Conservation (phyloP, 2,113 vertebrate genomes). For the Coryphaenoides rupestris region DNA sequence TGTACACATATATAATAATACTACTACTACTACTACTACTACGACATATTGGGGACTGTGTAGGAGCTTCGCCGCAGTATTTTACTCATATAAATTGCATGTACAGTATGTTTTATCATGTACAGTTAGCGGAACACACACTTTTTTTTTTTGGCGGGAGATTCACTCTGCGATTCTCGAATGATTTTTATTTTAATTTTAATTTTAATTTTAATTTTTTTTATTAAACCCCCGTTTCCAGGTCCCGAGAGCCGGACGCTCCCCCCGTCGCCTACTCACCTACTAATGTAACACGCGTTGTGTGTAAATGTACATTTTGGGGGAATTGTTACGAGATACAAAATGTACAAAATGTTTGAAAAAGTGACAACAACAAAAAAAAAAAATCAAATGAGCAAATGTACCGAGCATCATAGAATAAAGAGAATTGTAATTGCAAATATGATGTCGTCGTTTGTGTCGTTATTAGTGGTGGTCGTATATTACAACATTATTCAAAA, state of each 20-base stretch:
- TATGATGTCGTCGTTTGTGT: constrained; percentile 5
- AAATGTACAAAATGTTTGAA: constrained; percentile 63
- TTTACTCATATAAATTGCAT: constrained; percentile 29
- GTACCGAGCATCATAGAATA: constrained; percentile 67
- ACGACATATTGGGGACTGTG: constrained; percentile 31
- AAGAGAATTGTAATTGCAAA: constrained; percentile 62
- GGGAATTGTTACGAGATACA: constrained; percentile 41
- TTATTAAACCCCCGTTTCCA: constrained; percentile 17
- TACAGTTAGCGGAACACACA: constrained; percentile 13
- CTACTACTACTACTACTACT: too few relatives aligned
- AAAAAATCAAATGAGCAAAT: constrained; percentile 15
- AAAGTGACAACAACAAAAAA: constrained; percentile 16
- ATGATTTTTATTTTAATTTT: too few relatives aligned
- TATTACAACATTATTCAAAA: too few relatives aligned
- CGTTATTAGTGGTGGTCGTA: too few relatives aligned
- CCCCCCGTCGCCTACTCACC: constrained; percentile 66
- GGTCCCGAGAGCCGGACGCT: constrained; percentile 56
- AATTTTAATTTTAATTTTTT: too few relatives aligned
- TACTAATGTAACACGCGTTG: constrained; percentile 74
- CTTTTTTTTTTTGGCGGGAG: constrained; percentile 26
- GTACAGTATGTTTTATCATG: constrained; percentile 43
- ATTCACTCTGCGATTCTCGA: constrained; percentile 49
- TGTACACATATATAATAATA: constrained; percentile 21
- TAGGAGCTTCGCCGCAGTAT: constrained; percentile 42
- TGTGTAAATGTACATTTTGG: constrained; percentile 77